phyloP scores from a whole-genome alignment of 2,888 invertebrate species.

The Chrysotoxum bicinctum region DNA sequence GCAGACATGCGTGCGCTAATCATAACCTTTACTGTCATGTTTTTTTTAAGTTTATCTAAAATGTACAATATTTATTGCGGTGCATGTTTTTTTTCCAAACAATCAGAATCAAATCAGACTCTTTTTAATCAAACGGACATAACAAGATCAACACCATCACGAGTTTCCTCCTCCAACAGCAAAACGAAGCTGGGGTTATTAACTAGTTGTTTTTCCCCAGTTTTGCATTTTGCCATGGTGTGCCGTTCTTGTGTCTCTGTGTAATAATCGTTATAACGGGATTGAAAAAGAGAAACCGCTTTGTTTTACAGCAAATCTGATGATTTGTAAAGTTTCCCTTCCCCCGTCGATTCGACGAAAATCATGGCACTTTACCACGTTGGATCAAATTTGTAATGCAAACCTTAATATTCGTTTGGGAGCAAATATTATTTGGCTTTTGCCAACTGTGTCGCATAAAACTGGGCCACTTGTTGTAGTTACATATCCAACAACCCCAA shows the following conservation, averaged over 20 bases:
- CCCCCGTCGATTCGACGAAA: neutral
- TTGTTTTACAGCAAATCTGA: slow-evolving; percentile 57
- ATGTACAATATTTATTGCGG: neutral
- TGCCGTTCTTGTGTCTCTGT: slow-evolving; percentile 8
- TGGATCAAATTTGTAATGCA: neutral
- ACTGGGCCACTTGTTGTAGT: slow-evolving; percentile 68
- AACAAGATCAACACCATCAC: slow-evolving; percentile 13
- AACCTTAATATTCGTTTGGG: neutral
- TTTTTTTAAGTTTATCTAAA: neutral
- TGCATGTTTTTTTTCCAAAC: neutral
- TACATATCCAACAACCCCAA: neutral
- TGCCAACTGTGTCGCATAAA: slow-evolving; percentile 36
- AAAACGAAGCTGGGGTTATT: slow-evolving; percentile 8
- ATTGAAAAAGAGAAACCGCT: slow-evolving; percentile 59
- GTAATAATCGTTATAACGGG: slow-evolving; percentile 54
- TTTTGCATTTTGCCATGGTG: slow-evolving; percentile 2
- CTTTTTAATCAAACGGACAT: neutral
- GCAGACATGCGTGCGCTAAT: slow-evolving; percentile 16
- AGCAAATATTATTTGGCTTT: neutral
- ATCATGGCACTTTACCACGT: neutral
- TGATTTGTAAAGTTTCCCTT: slow-evolving; percentile 17
- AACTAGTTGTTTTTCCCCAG: slow-evolving; percentile 12
- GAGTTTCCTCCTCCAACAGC: neutral
- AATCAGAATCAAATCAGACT: neutral
- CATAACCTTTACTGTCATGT: neutral